Base-by-base conservation (phyloP, 2,113 vertebrate species). In the Hyla sarda region DNA sequence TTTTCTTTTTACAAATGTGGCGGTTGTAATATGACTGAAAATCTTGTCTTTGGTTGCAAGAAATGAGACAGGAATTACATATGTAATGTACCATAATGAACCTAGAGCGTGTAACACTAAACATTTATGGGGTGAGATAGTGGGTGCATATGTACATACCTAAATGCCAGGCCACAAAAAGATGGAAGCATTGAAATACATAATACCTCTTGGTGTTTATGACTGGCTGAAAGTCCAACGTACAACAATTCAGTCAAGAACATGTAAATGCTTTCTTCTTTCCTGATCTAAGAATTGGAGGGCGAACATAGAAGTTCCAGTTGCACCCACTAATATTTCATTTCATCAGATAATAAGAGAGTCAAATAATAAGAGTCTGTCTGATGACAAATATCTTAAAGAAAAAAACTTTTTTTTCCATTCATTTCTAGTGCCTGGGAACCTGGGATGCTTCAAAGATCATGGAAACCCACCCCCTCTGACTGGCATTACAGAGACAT, bases 401-500 rank as follows among this genome's bases (percentile, higher is more conserved):
- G 12, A 62, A 62, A 62, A 21, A 45, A 14, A 60, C 25, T 10
- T 1, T 45, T 81, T 47, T 37, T 45, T 47, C 2, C 45, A 9
- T 60, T 28, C 65, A 88, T 82, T 88, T 82, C 88, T 92, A 99
- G 98, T 99, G 98, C 98, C 98, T 2, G 98, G 98, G n/a, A 98
- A 98, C 88, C 90, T 99, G 16, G 98, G 98, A 73, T 99, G 98
- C 90, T 99, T 97, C 92, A 97, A 95, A 90, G 98, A 99, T 91
- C 97, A 96, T 14, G 98, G 98, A 7, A 95, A 98, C 88, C 98
- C 97, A 0, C 96, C 96, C 56, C 96, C 98, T 82, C 87, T 99
- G 82, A 96, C 97, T 9, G 97, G 97, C 0, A 92, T 93, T 92
- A 98, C 96, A 0, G 96, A 98, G 90, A 99, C 97, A 0, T 98